Percentiles rank a stretch among this genome's conserved stretches.
phyloP scores from a whole-genome alignment of 2,113 vertebrate genomes.

The Raja brachyura region DNA sequence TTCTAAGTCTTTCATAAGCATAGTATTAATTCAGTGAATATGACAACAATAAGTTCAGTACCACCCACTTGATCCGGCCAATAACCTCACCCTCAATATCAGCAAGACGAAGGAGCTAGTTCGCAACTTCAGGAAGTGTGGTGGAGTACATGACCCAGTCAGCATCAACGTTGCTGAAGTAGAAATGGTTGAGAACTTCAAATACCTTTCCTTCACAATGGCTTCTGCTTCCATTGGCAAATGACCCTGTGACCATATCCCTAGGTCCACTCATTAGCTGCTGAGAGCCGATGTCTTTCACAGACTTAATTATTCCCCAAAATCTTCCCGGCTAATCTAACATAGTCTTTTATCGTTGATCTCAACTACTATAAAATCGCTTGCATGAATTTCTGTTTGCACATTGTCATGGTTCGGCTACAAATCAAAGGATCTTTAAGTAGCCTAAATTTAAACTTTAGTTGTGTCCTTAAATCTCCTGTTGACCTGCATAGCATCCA shows the following conservation, averaged over 20 bases:
- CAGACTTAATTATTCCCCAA: not conserved
- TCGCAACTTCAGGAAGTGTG: no score
- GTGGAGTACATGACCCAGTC: no score
- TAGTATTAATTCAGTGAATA: not conserved
- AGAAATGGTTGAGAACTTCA: no score
- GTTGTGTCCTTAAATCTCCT: not conserved
- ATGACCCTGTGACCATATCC: not conserved
- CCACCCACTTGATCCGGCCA: no score
- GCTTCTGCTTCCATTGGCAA: not conserved
- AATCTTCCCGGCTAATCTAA: not conserved
- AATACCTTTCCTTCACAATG: not conserved
- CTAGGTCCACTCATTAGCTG: not conserved
- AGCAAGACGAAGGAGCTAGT: no score
- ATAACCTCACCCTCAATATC: no score
- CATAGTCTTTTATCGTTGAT: not conserved
- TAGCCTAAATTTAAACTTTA: not conserved
- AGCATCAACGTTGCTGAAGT: no score
- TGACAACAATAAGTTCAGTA: not conserved
- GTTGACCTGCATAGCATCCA: not conserved
- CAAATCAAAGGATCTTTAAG: not conserved
- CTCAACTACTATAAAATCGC: not conserved
- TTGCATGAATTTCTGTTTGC: not conserved
- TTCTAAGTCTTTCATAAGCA: not conserved
- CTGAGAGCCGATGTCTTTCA: not conserved
- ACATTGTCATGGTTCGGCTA: not conserved